Evolutionary conservation across 23 tunicate species (phyloP), one percentile per base, ranked within the genome.

Genomic region (Styela clava): DNA sequence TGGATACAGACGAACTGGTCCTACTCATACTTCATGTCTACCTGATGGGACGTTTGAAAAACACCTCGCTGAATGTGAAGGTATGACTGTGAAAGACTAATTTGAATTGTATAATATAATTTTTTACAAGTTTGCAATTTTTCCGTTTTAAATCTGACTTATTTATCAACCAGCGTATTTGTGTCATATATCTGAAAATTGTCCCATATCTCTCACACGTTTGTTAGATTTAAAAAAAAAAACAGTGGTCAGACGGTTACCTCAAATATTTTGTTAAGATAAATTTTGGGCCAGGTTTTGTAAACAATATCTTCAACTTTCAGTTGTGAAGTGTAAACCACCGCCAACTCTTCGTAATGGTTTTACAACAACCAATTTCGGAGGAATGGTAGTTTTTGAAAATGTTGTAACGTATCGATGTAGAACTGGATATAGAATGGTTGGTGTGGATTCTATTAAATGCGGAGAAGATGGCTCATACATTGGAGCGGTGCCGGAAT

Each of bases 311-410:
- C n/a, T n/a, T n/a, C n/a, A n/a, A 44, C 7, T 44, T 71, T 21
- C 37, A 76, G 81, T 76, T 76, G 65, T 76, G 26, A 76, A 23
- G 33, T 76, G 81, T 64, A 44, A 31, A 36, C 26, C 16, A 21
- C 81, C 81, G 0, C 81, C 81, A 44, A 24, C 24, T 7, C n/a
- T 76, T 22, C 30, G 26, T 24, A 76, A 76, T 44, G 81, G 81
- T 9, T 25, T 20, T 52, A 31, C 44, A 1, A 26, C 64, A 25
- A 44, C 81, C 64, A 76, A 76, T 23, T 24, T 31, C 35, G 52
- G 24, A 31, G 31, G 31, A 27, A 12, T 23, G 0, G 65, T 76
- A 0, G 67, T 44, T 0, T 67, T 25, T 67, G 81, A 44, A 25
- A 44, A 76, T 0, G 9, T 44, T 5, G 64, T 76, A 52, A 26